These are phyloP conservation scores for Nothocercus nigrocapillus DNA, from an alignment of 2,113 vertebrate species.

Conservation along the genomic window DNA sequence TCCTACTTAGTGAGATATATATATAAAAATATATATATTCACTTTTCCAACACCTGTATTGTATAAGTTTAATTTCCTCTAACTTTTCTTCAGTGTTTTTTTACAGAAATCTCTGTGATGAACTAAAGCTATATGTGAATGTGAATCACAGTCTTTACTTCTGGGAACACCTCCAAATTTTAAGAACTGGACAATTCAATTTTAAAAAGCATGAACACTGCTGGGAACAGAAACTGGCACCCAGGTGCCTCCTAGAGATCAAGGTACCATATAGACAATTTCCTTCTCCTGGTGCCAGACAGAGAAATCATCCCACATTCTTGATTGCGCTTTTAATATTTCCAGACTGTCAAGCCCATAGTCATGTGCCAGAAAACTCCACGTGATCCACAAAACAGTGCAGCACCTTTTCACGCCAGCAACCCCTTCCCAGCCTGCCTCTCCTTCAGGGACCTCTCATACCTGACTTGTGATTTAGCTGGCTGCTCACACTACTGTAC, in stretches of 20 bases:
- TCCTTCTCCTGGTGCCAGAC: neutral
- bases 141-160: neutral
- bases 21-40: too few species aligned
- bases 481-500: neutral
- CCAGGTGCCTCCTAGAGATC: neutral
- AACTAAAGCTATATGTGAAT: neutral
- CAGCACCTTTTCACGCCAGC: neutral
- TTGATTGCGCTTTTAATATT: neutral
- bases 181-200: neutral
- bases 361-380: neutral
- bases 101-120: neutral
- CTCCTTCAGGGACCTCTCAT: neutral
- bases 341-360: neutral
- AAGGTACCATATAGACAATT: neutral
- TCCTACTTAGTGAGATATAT: neutral
- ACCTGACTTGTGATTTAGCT: neutral
- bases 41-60: neutral
- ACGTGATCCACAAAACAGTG: accelerated
- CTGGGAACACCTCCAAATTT: neutral
- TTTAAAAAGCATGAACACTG: neutral
- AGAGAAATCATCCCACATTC: neutral
- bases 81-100: neutral
- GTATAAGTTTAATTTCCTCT: neutral
- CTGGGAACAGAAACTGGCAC: accelerated
- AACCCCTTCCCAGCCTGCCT: neutral